phyloP scores from a whole-genome alignment of 37 sponge, comb jelly and placozoan species.

The Bolinopsis microptera region DNA sequence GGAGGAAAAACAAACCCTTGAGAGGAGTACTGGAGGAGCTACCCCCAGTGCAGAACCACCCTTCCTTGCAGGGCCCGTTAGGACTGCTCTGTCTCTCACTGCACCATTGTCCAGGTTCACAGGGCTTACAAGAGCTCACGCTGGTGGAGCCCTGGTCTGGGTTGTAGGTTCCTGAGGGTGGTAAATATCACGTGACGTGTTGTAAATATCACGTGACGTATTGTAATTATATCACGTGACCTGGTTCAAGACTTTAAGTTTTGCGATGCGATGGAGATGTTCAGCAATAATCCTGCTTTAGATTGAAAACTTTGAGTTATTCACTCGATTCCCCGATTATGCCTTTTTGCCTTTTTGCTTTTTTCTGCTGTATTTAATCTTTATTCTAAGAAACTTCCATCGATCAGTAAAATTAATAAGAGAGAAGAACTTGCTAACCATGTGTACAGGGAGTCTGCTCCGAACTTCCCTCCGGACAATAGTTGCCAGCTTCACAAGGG shows the following conservation, averaged over 20 bases:
- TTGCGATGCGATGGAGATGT: too few species aligned
- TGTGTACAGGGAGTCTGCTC: conserved; percentile 33
- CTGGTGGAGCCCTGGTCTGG: neutral
- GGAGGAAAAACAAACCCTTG: neutral
- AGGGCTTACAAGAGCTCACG: neutral
- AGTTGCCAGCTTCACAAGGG: conserved; percentile 60
- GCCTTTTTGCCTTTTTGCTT: too few species aligned
- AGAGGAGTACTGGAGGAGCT: conserved; percentile 11
- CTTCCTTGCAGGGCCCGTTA: conserved; percentile 66
- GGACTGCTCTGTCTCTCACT: conserved; percentile 44
- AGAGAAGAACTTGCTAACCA: conserved; percentile 28
- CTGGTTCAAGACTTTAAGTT: too few species aligned
- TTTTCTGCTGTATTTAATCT: too few species aligned
- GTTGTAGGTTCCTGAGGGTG: conserved; percentile 50
- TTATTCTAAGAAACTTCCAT: too few species aligned
- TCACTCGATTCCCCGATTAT: too few species aligned
- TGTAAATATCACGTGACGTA: too few species aligned
- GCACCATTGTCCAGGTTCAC: conserved; percentile 36
- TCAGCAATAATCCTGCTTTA: too few species aligned
- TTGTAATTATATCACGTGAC: too few species aligned
- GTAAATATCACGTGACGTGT: neutral
- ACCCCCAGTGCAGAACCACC: conserved; percentile 68
- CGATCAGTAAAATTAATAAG: too few species aligned
- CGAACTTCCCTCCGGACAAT: neutral
- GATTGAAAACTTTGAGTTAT: too few species aligned